Conservation (phyloP, 2,888 invertebrate genomes). For the Lampropteryx suffumata region DNA sequence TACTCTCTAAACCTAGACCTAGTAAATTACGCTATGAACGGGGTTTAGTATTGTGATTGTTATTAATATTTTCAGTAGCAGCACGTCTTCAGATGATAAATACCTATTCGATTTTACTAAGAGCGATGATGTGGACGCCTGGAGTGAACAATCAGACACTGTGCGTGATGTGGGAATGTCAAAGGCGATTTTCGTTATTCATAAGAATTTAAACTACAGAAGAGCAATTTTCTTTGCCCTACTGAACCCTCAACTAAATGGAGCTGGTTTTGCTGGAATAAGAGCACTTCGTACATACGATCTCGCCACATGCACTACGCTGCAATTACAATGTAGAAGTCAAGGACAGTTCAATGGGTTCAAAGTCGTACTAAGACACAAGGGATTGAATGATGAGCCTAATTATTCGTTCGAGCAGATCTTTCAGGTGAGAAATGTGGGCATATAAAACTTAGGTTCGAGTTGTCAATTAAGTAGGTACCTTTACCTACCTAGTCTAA, state of each 20-base stretch:
- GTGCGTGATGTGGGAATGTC: slow-evolving; percentile 86
- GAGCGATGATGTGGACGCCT: slow-evolving; percentile 71
- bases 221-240: slow-evolving; percentile 85
- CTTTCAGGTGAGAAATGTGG: slow-evolving; percentile 77
- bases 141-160: slow-evolving; percentile 86
- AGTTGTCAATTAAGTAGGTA: too few relatives aligned
- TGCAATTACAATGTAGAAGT: slow-evolving; percentile 81
- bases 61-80: slow-evolving; percentile 41
- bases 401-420: slow-evolving; percentile 84
- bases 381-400: slow-evolving; percentile 79
- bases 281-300: slow-evolving; percentile 75
- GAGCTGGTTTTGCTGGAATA: slow-evolving; percentile 86
- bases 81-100: slow-evolving; percentile 46
- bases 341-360: slow-evolving; percentile 84
- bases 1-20: too few relatives aligned
- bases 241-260: slow-evolving; percentile 86
- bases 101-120: slow-evolving; percentile 84
- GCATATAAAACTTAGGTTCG: too few relatives aligned
- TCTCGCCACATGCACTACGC: slow-evolving; percentile 69
- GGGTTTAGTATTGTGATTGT: too few relatives aligned
- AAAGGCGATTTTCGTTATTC: slow-evolving; percentile 83
- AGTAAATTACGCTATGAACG: too few relatives aligned
- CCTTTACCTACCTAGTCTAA: too few relatives aligned
- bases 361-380: slow-evolving; percentile 84
- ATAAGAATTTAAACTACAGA: slow-evolving; percentile 83